A percentile compares a stretch with the other conserved stretches of the same genome.
phyloP scores from a whole-genome alignment of 2,797 vertebrate species.

The Hypotaenidia philippensis region DNA sequence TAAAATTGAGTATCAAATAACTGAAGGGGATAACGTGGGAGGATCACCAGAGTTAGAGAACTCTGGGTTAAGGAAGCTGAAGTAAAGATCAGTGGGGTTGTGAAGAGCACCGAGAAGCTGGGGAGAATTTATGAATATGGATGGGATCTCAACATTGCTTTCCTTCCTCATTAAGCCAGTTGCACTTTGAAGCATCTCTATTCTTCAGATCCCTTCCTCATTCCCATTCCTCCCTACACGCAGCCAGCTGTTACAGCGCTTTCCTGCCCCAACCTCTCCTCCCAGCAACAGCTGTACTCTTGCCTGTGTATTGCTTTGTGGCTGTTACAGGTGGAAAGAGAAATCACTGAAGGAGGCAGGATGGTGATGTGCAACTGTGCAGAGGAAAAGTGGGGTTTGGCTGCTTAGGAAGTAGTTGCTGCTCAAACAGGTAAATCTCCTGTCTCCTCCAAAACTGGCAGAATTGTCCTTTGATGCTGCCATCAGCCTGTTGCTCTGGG shows the following conservation, averaged over 20 bases:
- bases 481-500: neutral
- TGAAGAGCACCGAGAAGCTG: neutral
- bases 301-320: neutral
- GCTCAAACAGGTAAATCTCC: neutral
- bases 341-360: neutral
- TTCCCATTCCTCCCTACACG: neutral
- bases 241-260: neutral
- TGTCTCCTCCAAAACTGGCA: neutral
- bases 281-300: neutral
- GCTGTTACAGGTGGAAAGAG: neutral
- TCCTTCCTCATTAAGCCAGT: neutral
- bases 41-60: neutral
- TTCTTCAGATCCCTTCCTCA: neutral
- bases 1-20: neutral
- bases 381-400: neutral
- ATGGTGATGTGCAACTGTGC: neutral
- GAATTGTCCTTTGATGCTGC: neutral
- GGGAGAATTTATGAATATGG: neutral
- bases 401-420: neutral
- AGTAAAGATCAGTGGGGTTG: neutral
- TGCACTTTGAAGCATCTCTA: neutral
- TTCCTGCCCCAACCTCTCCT: neutral
- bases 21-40: neutral
- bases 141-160: neutral
- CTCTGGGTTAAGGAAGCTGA: neutral